Base-by-base conservation (phyloP, 2,888 invertebrate genomes). In the Ryuthela nishihirai region DNA sequence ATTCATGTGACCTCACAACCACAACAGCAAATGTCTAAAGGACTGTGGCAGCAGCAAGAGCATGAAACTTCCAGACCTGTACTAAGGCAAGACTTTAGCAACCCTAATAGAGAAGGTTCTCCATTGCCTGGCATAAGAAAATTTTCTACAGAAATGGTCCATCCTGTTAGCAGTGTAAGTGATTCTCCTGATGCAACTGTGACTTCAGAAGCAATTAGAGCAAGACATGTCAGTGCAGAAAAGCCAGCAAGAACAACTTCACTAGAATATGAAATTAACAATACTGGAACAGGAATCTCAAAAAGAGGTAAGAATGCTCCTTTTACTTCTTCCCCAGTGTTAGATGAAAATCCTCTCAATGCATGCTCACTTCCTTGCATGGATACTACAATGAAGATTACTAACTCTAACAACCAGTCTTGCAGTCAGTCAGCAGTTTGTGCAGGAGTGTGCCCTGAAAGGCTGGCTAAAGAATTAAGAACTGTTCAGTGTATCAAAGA, bases 31-130 rank as follows among this genome's bases (percentile, higher is more conserved):
- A 20, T 23, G 5, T 47, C 46, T 1, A 59, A 47, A 29, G 59
- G 60, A 21, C 26, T 60, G 4, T 60, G 60, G 60, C 54, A 60
- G 32, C 60, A 60, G 24, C 60, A 60, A 32, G 34, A 34, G n/a
- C n/a, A n/a, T n/a, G 52, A 59, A 2, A 36, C 52, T 2, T 35
- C 24, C 15, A 44, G 20, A 17, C 25, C 10, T 3, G 35, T 35
- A n/a, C 32, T n/a, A 12, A 38, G 24, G 25, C 39, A 23, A 32
- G 49, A 55, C 25, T 20, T 29, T 23, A 21, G 6, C 17, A 23
- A 15, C 3, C 3, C 34, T 23, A 25, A 24, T n/a, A 20, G 53
- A n/a, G 26, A 42, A 10, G 34, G 43, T 17, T 59, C 59, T n/a
- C 59, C 59, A 10, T 34, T 59, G 9, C 59, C 59, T 10, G 59